Base-by-base conservation (phyloP, 2,113 vertebrate genomes). In the Heliornis fulica region DNA sequence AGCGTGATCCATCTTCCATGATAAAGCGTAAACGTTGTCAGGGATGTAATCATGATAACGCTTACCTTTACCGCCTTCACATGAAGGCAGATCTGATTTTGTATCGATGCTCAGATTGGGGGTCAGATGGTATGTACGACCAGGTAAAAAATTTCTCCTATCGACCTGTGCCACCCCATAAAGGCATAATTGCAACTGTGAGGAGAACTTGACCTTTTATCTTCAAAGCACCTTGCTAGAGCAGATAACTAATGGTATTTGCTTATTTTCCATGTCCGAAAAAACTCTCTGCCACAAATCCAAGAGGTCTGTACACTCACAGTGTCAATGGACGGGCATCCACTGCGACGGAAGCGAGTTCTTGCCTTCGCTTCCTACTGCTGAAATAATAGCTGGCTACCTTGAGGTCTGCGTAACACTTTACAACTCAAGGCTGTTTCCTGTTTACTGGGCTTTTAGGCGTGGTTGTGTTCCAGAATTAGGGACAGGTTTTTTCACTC, bases 401-500 rank as follows among this genome's bases (percentile, higher is more conserved):
- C 92, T 95, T 94, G 95, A 96, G 93, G 95, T 96, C 80, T 61
- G 46, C 88, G 63, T 70, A 97, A 89, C 87, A 65, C 82, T 83
- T 93, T 54, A 74, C 83, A 94, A 31, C 79, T 96, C 93, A 90
- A 93, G 87, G 82, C 87, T 94, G 21, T 94, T 97, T 97, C 97
- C 96, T 97, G 97, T 96, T 96, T 96, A 95, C 96, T 86, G 84
- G 76, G 61, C 88, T 93, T 90, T 87, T 93, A 96, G 93, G 91
- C 95, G 89, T 94, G 92, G 91, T 94, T 92, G 61, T 60, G 50
- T 91, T 95, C 96, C 91, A 93, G 87, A 95, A 94, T 97, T 94
- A 94, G 85, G 93, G 92, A 81, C 92, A 92, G 83, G 83, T 77
- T 93, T 94, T 95, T 95, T 89, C 1, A 50, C 79, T 94, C 76